Conservation (phyloP, 1,140 invertebrate genomes). For the Aphis gossypii region DNA sequence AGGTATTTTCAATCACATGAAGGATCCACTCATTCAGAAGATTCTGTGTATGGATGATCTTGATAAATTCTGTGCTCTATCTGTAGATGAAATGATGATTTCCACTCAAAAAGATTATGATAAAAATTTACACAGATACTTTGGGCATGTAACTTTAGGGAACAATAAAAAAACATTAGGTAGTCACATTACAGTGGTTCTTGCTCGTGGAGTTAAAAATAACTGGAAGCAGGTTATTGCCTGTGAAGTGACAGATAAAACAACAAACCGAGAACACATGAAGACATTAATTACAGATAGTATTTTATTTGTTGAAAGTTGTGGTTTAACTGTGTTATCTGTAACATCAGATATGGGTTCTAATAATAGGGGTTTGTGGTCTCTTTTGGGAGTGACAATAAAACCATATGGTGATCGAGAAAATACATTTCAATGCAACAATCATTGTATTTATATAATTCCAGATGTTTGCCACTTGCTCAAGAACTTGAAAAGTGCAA, state of each 20-base stretch:
- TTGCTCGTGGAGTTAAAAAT: background rate
- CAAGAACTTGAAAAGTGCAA: constrained; percentile 15
- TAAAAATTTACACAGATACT: constrained; percentile 8
- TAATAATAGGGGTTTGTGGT: constrained; percentile 3
- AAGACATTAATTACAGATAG: constrained; percentile 13
- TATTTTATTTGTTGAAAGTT: constrained; percentile 30
- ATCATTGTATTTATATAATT: constrained; percentile 11
- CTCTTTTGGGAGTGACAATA: constrained; percentile 19
- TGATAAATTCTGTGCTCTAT: background rate
- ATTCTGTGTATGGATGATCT: constrained; percentile 4
- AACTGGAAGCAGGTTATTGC: constrained; percentile 9
- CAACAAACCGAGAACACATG: background rate
- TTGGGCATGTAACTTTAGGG: background rate
- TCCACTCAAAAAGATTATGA: constrained; percentile 19
- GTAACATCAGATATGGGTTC: constrained; percentile 9
- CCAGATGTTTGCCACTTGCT: constrained; percentile 14
- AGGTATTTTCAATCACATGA: constrained; percentile 25
- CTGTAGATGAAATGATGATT: background rate
- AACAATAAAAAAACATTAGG: background rate
- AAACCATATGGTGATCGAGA: constrained; percentile 10
- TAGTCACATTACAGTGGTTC: constrained; percentile 3
- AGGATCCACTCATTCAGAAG: background rate
- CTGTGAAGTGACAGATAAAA: constrained; percentile 5
- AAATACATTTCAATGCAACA: constrained; percentile 24
- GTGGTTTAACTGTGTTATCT: background rate